Evolutionary conservation across 2,888 invertebrate genomes (phyloP).

Genomic region (Hypsopygia costalis): DNA sequence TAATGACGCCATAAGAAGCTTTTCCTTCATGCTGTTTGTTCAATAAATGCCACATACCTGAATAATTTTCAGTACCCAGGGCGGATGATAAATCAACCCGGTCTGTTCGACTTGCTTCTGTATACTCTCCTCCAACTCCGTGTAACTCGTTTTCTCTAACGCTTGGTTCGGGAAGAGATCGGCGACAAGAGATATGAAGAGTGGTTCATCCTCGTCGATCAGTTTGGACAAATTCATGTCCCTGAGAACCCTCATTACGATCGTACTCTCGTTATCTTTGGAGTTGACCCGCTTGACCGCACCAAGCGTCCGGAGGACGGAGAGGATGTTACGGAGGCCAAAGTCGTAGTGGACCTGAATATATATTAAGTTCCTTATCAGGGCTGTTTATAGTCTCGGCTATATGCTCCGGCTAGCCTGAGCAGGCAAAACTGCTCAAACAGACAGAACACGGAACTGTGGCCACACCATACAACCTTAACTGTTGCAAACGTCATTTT

Average conservation of each 20-base stretch:
- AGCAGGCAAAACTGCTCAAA: too few relatives aligned
- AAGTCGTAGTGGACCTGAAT: constrained; percentile 96
- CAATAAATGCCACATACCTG: constrained; percentile 80
- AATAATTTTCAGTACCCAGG: constrained; percentile 96
- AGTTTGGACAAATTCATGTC: constrained; percentile 99
- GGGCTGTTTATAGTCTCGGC: too few relatives aligned
- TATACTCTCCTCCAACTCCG: constrained; percentile 93
- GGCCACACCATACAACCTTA: too few relatives aligned
- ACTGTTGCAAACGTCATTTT: too few relatives aligned
- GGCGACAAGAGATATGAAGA: constrained; percentile 97
- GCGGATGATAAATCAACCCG: constrained; percentile 93
- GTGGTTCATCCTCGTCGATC: constrained; percentile 97
- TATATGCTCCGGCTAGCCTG: too few relatives aligned
- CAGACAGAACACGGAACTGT: too few relatives aligned
- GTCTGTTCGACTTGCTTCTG: constrained; percentile 89
- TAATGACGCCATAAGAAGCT: too few relatives aligned
- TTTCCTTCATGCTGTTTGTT: too few relatives aligned
- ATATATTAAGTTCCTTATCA: too few relatives aligned
- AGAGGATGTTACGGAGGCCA: constrained; percentile 96
- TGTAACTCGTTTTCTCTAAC: constrained; percentile 94
- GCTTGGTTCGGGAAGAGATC: constrained; percentile 97
- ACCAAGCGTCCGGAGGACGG: constrained; percentile 95
- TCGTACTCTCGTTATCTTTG: constrained; percentile 96
- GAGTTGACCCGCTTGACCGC: constrained; percentile 94
- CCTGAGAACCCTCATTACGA: constrained; percentile 97